These are phyloP conservation scores for Rhogogaster chlorosoma DNA, from an alignment of 2,888 invertebrate genomes.

Conservation along the genomic window DNA sequence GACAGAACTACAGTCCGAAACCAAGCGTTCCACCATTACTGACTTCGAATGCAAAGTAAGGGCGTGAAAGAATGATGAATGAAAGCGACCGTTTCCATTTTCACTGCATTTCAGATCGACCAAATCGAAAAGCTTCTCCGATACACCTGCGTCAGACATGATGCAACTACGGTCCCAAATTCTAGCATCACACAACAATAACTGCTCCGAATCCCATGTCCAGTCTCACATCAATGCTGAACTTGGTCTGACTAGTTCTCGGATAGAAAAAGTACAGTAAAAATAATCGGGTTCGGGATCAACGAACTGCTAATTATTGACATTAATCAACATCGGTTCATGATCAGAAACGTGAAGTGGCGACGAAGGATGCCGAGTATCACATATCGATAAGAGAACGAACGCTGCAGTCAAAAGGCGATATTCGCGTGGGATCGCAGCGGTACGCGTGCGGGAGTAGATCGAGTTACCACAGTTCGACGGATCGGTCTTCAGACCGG, in stretches of 20 bases:
- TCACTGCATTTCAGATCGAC: slow-evolving; percentile 55
- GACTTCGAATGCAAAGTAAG: slow-evolving; percentile 18
- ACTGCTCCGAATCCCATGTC: slow-evolving; percentile 68
- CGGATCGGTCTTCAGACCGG: slow-evolving; percentile 63
- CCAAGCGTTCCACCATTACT: slow-evolving; percentile 17
- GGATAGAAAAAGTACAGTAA: slow-evolving; percentile 63
- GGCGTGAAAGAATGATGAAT: background rate
- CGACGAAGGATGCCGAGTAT: slow-evolving; percentile 60
- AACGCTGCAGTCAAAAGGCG: slow-evolving; percentile 46
- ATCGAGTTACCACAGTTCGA: slow-evolving; percentile 60
- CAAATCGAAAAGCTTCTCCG: slow-evolving; percentile 57
- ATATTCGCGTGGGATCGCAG: slow-evolving; percentile 39
- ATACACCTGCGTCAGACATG: slow-evolving; percentile 59
- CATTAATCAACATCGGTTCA: background rate
- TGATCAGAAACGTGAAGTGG: slow-evolving; percentile 60
- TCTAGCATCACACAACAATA: slow-evolving; percentile 68
- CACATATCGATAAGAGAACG: slow-evolving; percentile 56
- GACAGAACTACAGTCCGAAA: slow-evolving; percentile 53
- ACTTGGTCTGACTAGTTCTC: slow-evolving; percentile 59
- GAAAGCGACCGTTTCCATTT: background rate
- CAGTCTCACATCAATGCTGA: slow-evolving; percentile 72
- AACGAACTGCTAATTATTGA: background rate
- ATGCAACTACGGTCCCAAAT: slow-evolving; percentile 66
- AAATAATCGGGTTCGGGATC: background rate
- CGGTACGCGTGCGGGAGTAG: slow-evolving; percentile 56